Conservation (phyloP, 2,797 vertebrate genomes). For the Arnoldichthys spilopterus region DNA sequence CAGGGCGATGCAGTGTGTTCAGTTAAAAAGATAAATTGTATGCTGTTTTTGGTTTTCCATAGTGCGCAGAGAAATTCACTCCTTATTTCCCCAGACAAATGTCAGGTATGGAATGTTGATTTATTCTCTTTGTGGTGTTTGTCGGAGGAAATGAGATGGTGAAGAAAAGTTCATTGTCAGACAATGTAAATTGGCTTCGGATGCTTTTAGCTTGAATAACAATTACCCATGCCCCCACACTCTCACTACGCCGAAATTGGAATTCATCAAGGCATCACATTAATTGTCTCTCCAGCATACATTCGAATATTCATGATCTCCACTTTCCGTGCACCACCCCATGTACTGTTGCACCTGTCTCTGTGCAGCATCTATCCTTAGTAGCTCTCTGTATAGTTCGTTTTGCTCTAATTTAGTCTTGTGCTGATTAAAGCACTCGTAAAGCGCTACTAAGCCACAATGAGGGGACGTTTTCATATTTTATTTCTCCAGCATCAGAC, state of each 20-base stretch:
- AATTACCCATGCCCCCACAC: constrained; percentile 52
- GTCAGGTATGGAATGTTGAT: constrained; percentile 35
- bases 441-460: constrained; percentile 6
- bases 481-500: constrained; percentile 34
- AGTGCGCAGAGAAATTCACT: constrained; percentile 16
- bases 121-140: constrained; percentile 39
- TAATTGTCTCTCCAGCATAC: constrained; percentile 40
- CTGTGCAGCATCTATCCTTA: constrained; percentile 16
- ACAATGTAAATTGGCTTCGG: constrained; percentile 52
- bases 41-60: constrained; percentile 14
- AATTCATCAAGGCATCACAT: constrained; percentile 47
- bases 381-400: constrained; percentile 8
- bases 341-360: constrained; percentile 28
- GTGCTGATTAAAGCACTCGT: constrained; percentile 38
- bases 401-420: constrained; percentile 34
- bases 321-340: not conserved
- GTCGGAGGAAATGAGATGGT: constrained; percentile 36
- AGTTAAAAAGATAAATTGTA: constrained; percentile 23
- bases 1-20: not conserved
- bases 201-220: constrained; percentile 56
- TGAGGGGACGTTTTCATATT: constrained; percentile 24
- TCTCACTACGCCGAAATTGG: constrained; percentile 45
- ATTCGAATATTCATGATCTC: constrained; percentile 44
- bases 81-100: constrained; percentile 18
- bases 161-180: constrained; percentile 53